Evolutionary conservation across 2,113 vertebrate genomes (phyloP).

Genomic region (Terrapene triunguis): DNA sequence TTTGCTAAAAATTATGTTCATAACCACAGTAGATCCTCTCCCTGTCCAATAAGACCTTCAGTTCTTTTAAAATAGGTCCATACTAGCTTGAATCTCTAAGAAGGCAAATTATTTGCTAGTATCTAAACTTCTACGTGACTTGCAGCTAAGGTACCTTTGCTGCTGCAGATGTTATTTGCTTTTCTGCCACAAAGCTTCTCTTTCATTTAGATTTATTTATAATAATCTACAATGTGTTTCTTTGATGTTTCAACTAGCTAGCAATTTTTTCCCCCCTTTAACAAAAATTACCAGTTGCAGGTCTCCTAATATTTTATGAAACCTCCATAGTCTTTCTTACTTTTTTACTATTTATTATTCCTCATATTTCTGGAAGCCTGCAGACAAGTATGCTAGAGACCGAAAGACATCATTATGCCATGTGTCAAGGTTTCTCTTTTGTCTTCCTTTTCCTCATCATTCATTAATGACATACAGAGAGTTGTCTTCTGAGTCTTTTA

Average conservation of each 20-base stretch:
- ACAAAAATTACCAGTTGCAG: not conserved
- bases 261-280: not conserved
- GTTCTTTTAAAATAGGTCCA: not conserved
- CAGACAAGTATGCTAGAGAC: not conserved
- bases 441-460: not conserved
- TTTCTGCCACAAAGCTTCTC: not conserved
- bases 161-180: not conserved
- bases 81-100: not conserved
- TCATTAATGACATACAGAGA: not conserved
- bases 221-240: not conserved
- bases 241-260: not conserved
- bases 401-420: not conserved
- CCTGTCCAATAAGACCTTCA: not conserved
- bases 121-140: not conserved
- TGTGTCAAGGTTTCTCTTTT: not conserved
- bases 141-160: not conserved
- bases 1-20: not conserved
- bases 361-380: not conserved
- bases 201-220: not conserved
- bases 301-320: not conserved
- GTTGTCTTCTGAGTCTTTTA: not conserved
- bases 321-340: not conserved
- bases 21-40: not conserved
- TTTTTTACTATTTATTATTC: not conserved
- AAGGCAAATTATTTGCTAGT: not conserved